A percentile compares a stretch with the other conserved stretches of the same genome.
Evolutionary conservation across 64 coral and sea anemone genomes (phyloP).

Genomic region (Porites australiensis): DNA sequence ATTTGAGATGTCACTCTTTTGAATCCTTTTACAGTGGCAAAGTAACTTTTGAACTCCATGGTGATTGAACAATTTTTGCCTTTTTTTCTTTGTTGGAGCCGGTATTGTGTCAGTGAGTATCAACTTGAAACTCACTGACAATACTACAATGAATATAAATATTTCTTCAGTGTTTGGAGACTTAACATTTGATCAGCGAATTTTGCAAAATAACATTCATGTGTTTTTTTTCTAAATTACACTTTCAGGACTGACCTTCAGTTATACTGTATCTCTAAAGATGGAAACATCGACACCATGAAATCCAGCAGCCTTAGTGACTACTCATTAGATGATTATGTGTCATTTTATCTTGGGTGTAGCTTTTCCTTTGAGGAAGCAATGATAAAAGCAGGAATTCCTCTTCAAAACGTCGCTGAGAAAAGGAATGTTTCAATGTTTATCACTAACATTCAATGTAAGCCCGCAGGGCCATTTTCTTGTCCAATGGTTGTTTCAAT

Average conservation of each 20-base stretch:
- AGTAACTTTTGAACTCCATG: too few relatives aligned
- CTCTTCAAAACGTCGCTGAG: slow-evolving; percentile 46
- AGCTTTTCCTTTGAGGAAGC: slow-evolving; percentile 87
- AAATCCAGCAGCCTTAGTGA: slow-evolving; percentile 23
- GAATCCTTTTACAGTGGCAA: too few relatives aligned
- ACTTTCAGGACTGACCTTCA: slow-evolving; percentile 73
- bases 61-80: too few relatives aligned
- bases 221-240: background rate
- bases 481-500: slow-evolving; percentile 74
- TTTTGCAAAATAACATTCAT: background rate
- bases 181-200: too few relatives aligned
- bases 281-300: background rate
- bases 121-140: too few relatives aligned
- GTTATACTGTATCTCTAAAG: slow-evolving; percentile 51
- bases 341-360: slow-evolving; percentile 87
- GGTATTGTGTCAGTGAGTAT: too few relatives aligned
- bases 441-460: slow-evolving; percentile 59
- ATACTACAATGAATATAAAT: too few relatives aligned
- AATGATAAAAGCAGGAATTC: slow-evolving; percentile 60
- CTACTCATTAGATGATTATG: slow-evolving; percentile 72
- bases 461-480: slow-evolving; percentile 43
- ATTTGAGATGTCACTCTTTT: too few relatives aligned
- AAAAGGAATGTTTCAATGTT: slow-evolving; percentile 60
- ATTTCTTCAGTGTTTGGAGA: too few relatives aligned
- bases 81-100: too few relatives aligned